Evolutionary conservation across 2,113 vertebrate species (phyloP).

Genomic region (Synodontis membranacea): DNA sequence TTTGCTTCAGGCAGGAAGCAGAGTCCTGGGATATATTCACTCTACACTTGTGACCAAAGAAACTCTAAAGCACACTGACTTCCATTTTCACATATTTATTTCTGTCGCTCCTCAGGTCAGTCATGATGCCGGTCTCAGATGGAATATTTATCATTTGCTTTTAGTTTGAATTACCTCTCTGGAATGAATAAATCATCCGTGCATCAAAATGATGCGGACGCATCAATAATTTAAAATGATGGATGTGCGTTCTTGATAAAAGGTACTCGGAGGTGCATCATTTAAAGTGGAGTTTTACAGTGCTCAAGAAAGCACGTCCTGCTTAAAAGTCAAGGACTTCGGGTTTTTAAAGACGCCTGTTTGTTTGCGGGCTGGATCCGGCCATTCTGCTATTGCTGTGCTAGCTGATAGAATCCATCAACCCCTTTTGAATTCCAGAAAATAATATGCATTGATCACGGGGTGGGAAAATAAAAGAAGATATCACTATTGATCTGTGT

Average conservation of each 20-base stretch:
- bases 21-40: constrained; percentile 3
- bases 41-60: constrained; percentile 13
- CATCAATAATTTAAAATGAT: constrained; percentile 58
- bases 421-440: neutral
- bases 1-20: constrained; percentile 16
- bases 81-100: constrained; percentile 56
- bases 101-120: constrained; percentile 40
- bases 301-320: constrained; percentile 5
- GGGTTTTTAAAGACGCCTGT: neutral
- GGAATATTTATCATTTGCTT: constrained; percentile 64
- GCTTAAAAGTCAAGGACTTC: constrained; percentile 11
- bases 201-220: constrained; percentile 60
- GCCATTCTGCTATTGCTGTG: neutral
- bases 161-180: constrained; percentile 57
- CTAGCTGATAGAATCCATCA: neutral
- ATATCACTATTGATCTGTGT: neutral
- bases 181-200: constrained; percentile 60
- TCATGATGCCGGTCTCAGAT: constrained; percentile 48
- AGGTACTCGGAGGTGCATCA: constrained; percentile 43
- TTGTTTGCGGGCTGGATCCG: neutral
- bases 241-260: constrained; percentile 46
- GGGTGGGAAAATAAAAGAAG: neutral
- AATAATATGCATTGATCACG: neutral
- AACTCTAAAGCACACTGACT: constrained; percentile 5
- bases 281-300: constrained; percentile 40